Evolutionary conservation across 30 jellyfish, hydroid and myxozoan species (phyloP).

Genomic region (Turritopsis rubra): DNA sequence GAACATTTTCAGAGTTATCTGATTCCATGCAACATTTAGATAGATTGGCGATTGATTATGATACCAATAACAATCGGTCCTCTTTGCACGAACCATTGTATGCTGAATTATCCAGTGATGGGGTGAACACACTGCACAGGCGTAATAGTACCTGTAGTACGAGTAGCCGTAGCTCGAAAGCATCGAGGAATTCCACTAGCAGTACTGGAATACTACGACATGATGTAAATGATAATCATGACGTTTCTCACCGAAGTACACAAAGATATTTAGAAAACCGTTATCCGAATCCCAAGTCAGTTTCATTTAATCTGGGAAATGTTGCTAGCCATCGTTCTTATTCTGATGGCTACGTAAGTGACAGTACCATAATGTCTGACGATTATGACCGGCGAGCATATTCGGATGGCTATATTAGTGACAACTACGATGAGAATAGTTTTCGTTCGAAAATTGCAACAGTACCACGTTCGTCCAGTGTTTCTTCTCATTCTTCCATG

Average conservation of each 20-base stretch:
- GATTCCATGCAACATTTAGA: constrained; percentile 26
- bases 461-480: not conserved
- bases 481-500: not conserved
- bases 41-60: not conserved
- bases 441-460: not conserved
- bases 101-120: not conserved
- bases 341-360: constrained; percentile 24
- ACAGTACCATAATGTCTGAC: not conserved
- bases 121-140: constrained; percentile 6
- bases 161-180: constrained; percentile 24
- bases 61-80: constrained; percentile 2
- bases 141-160: constrained; percentile 25
- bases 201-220: constrained; percentile 28
- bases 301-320: constrained; percentile 17
- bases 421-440: not conserved
- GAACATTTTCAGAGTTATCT: constrained; percentile 25
- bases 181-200: constrained; percentile 21
- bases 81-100: not conserved
- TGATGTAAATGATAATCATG: constrained; percentile 2
- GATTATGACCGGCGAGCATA: constrained; percentile 13
- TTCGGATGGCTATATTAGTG: constrained; percentile 19
- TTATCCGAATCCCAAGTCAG: constrained; percentile 19
- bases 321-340: not conserved
- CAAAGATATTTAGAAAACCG: constrained; percentile 36
- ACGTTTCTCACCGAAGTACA: not conserved